These are phyloP conservation scores for Petromus typicus DNA, from an alignment of 2,113 vertebrate genomes.

Conservation along the genomic window DNA sequence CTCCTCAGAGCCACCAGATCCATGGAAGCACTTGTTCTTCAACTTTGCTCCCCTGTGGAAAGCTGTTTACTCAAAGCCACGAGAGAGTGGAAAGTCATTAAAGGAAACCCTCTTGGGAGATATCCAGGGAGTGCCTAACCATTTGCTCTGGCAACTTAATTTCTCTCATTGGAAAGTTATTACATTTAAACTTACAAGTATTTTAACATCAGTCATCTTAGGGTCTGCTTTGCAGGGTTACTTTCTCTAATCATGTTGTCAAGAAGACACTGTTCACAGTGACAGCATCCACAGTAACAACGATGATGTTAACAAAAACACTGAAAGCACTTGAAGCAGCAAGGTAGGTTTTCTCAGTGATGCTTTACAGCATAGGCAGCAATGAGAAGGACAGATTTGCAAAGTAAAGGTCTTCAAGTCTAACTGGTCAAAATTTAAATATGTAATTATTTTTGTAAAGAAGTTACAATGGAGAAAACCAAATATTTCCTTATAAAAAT, in stretches of 20 bases:
- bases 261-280: neutral
- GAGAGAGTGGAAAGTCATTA: conserved; percentile 18
- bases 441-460: neutral
- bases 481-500: neutral
- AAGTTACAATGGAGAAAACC: neutral
- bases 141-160: conserved; percentile 9
- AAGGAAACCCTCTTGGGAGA: neutral
- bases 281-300: neutral
- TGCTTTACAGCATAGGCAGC: neutral
- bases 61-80: neutral
- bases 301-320: neutral
- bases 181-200: conserved; percentile 33
- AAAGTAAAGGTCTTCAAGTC: neutral
- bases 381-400: neutral
- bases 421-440: neutral
- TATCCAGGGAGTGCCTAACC: neutral
- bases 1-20: neutral
- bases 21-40: conserved; percentile 3
- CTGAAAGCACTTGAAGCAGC: neutral
- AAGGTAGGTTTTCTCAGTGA: neutral
- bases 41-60: conserved; percentile 40
- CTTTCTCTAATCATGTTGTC: conserved; percentile 16
- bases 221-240: neutral
- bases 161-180: conserved; percentile 4
- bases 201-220: conserved; percentile 21